Conservation (phyloP, 2,888 invertebrate genomes). For the Iselma pallidipennis region DNA sequence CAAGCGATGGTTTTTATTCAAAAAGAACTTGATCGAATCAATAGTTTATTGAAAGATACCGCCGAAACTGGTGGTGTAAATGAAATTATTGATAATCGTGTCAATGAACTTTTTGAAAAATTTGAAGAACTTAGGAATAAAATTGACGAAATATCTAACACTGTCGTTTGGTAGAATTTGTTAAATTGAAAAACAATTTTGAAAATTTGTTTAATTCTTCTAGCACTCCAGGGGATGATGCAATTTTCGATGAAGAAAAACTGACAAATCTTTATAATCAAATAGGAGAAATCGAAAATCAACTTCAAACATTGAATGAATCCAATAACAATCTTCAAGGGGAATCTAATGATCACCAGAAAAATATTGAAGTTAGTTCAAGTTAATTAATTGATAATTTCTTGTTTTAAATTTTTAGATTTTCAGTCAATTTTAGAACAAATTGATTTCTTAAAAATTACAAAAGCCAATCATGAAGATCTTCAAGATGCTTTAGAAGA, state of each 20-base stretch:
- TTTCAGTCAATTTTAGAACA: conserved; percentile 58
- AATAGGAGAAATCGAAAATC: conserved; percentile 51
- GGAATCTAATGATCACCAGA: conserved; percentile 62
- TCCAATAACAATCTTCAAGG: conserved; percentile 57
- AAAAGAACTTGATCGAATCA: neutral
- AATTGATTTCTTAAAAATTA: conserved; percentile 66
- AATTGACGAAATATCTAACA: conserved; percentile 48
- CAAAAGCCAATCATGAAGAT: conserved; percentile 73
- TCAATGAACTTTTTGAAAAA: conserved; percentile 33
- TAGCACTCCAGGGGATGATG: conserved; percentile 40
- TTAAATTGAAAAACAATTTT: neutral
- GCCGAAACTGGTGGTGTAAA: neutral
- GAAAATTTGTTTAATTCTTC: conserved; percentile 12
- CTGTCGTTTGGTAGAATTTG: conserved; percentile 41
- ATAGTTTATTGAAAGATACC: neutral
- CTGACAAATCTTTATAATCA: conserved; percentile 52
- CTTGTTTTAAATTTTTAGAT: conserved; percentile 1
- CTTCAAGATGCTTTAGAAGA: conserved; percentile 73
- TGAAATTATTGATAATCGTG: neutral
- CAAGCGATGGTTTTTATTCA: neutral
- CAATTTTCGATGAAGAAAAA: conserved; percentile 31
- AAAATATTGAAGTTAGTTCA: conserved; percentile 58
- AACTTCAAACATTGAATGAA: conserved; percentile 53
- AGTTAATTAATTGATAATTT: neutral
- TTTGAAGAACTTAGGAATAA: conserved; percentile 44